These are phyloP conservation scores for Lycocorax pyrrhopterus DNA, from an alignment of 2,113 vertebrate species.

Conservation along the genomic window DNA sequence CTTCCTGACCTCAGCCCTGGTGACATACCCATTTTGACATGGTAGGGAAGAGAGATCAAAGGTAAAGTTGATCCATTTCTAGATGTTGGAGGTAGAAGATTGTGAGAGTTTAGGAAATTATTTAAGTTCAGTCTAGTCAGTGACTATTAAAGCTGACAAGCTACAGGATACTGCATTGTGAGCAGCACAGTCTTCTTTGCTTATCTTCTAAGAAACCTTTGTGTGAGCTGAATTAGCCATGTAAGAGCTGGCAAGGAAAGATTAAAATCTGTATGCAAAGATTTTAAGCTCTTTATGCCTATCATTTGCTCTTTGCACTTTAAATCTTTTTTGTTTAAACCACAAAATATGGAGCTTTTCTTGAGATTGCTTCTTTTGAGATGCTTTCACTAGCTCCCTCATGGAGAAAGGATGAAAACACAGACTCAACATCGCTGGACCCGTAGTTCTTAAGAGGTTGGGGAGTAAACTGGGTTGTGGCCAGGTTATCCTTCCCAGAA, in stretches of 20 bases:
- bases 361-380: background rate
- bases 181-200: background rate
- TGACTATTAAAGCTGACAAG: background rate
- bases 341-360: background rate
- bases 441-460: background rate
- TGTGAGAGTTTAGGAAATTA: background rate
- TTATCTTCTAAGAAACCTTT: background rate
- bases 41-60: background rate
- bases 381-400: background rate
- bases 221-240: background rate
- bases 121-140: background rate
- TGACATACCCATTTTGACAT: background rate
- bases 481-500: background rate
- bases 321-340: background rate
- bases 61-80: background rate
- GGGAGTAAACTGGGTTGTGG: background rate
- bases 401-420: background rate
- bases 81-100: background rate
- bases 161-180: background rate
- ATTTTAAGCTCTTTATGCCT: background rate
- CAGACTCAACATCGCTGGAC: fast-evolving
- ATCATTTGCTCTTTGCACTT: background rate
- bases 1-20: background rate
- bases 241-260: background rate
- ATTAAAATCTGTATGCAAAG: background rate